phyloP scores from a whole-genome alignment of 2,113 vertebrate species.

The Myxocyprinus asiaticus region DNA sequence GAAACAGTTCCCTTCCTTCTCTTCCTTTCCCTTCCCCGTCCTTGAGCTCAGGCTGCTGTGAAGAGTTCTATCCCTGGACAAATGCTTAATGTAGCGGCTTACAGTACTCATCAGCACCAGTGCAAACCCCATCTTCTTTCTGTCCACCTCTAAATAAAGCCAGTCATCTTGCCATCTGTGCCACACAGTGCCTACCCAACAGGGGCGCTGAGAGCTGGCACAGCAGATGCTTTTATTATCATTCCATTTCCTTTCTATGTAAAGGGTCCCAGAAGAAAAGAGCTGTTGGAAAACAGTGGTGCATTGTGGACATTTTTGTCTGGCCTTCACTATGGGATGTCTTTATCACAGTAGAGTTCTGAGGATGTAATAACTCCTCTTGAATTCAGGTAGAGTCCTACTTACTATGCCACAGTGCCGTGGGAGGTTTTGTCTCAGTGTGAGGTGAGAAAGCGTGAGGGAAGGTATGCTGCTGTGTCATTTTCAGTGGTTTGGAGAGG shows the following conservation, averaged over 20 bases:
- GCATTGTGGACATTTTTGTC: slow-evolving; percentile 51
- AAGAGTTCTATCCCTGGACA: slow-evolving; percentile 15
- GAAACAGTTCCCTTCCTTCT: slow-evolving; percentile 1
- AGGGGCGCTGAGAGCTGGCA: slow-evolving; percentile 57
- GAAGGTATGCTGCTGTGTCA: slow-evolving; percentile 27
- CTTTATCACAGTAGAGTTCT: slow-evolving; percentile 37
- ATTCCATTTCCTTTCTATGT: slow-evolving; percentile 32
- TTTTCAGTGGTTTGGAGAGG: slow-evolving; percentile 13
- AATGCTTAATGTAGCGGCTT: slow-evolving; percentile 48
- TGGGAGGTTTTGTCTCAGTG: slow-evolving; percentile 60
- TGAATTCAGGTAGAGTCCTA: slow-evolving; percentile 56
- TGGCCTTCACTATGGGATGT: slow-evolving; percentile 34
- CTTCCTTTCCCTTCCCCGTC: neutral
- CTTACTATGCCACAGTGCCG: slow-evolving; percentile 63
- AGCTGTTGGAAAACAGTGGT: slow-evolving; percentile 34
- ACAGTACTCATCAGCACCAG: slow-evolving; percentile 30
- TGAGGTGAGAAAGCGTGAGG: slow-evolving; percentile 39
- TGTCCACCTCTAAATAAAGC: slow-evolving; percentile 69
- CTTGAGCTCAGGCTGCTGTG: slow-evolving; percentile 19
- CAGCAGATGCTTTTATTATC: slow-evolving; percentile 55
- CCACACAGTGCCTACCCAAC: slow-evolving; percentile 63
- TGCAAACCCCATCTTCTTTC: slow-evolving; percentile 45
- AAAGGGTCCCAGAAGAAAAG: slow-evolving; percentile 24
- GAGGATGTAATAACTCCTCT: slow-evolving; percentile 32
- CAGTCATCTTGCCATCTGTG: slow-evolving; percentile 73